These are phyloP conservation scores for Eudiplozoon nipponicum DNA, from an alignment of 2,888 invertebrate species.

Conservation along the genomic window DNA sequence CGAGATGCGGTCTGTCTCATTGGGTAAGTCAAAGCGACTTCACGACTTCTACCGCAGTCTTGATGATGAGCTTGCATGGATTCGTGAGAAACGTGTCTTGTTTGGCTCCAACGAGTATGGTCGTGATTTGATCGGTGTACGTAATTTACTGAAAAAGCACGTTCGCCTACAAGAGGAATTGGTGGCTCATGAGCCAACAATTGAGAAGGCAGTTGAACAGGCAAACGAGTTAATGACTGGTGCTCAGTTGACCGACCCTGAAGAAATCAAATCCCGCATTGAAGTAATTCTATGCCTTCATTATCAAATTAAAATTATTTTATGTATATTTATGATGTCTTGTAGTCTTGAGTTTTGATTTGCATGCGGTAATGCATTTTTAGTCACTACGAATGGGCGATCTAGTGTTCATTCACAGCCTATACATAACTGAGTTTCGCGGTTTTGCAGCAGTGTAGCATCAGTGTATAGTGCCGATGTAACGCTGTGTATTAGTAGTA, in stretches of 20 bases:
- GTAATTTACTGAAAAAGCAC: conserved; percentile 89
- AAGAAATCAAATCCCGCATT: conserved; percentile 22
- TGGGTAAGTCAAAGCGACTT: conserved; percentile 77
- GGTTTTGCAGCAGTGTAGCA: no score
- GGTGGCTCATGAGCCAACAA: conserved; percentile 79
- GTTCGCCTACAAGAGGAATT: conserved; percentile 88
- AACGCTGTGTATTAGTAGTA: no score
- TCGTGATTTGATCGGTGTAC: conserved; percentile 77
- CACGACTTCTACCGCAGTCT: conserved; percentile 98
- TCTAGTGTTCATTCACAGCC: no score
- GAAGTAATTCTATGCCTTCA: background rate
- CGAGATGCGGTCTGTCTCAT: conserved; percentile 53
- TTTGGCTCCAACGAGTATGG: conserved; percentile 93
- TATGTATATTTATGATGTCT: no score
- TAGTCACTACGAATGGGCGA: no score
- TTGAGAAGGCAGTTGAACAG: conserved; percentile 42
- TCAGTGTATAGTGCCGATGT: no score
- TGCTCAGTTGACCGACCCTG: conserved; percentile 22
- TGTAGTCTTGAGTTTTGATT: no score
- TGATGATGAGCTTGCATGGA: conserved; percentile 97
- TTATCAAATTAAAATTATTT: no score
- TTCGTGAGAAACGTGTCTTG: conserved; percentile 75
- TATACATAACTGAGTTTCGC: no score
- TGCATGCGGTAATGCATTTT: no score
- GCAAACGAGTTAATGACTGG: conserved; percentile 63